Conservation (phyloP, 2,797 vertebrate species). For the Spea hammondii region DNA sequence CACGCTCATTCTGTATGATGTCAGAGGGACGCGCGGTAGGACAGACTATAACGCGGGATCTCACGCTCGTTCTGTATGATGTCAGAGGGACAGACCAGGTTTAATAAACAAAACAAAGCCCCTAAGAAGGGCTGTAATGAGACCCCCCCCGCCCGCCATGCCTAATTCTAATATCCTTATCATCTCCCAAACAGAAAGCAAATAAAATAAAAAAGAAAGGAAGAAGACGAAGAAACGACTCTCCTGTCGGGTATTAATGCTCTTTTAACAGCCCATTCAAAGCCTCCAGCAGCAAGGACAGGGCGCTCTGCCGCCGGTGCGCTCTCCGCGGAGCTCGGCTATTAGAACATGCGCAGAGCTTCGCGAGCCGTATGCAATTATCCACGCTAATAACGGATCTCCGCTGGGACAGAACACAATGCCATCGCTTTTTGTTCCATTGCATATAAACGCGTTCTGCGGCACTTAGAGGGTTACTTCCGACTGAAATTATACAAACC, state of each 20-base stretch:
- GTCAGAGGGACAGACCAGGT: no score
- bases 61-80: no score
- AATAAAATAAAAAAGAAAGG: neutral
- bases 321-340: conserved; percentile 11
- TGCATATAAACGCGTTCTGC: neutral
- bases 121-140: no score
- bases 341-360: conserved; percentile 15
- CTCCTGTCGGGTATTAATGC: conserved; percentile 41
- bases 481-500: conserved; percentile 14
- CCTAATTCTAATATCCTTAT: conserved; percentile 12
- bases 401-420: conserved; percentile 1
- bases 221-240: neutral
- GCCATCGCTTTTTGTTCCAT: neutral
- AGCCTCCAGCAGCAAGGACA: conserved; percentile 31
- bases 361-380: neutral
- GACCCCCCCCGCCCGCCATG: no score
- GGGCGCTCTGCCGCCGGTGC: neutral
- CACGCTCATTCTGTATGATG: no score
- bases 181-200: conserved; percentile 25
- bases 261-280: conserved; percentile 31
- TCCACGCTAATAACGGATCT: conserved; percentile 11
- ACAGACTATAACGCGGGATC: no score
- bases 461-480: conserved; percentile 7
- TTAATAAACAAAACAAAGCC: no score
- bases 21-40: no score